Evolutionary conservation across 2,113 vertebrate genomes (phyloP).

Genomic region (Saguinus midas): DNA sequence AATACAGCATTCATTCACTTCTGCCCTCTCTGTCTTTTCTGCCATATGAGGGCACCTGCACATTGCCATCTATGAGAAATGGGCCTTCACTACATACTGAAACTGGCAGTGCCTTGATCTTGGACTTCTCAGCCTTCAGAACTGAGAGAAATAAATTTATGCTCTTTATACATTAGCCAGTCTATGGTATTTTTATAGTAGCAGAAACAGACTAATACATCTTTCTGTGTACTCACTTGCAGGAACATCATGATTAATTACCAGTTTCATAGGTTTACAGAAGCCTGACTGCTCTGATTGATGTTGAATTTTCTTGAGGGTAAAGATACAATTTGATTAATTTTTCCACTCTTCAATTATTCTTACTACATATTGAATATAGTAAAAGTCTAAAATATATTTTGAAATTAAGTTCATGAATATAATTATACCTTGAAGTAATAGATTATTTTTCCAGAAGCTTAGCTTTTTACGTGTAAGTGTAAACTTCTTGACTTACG

Average conservation of each 20-base stretch:
- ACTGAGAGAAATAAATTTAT: not conserved
- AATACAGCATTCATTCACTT: not conserved
- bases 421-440: not conserved
- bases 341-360: not conserved
- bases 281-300: not conserved
- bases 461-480: not conserved
- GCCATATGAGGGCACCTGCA: not conserved
- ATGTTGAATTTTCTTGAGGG: not conserved
- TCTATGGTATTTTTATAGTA: not conserved
- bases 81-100: not conserved
- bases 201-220: not conserved
- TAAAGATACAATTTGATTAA: not conserved
- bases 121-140: not conserved
- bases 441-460: not conserved
- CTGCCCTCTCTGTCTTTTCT: not conserved
- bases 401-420: slow-evolving; percentile 5
- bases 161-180: not conserved
- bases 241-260: not conserved
- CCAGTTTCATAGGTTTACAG: not conserved
- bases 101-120: not conserved
- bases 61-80: not conserved
- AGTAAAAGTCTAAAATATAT: not conserved
- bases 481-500: not conserved
- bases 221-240: not conserved
- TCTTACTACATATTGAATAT: not conserved